Base-by-base conservation (phyloP, 2,113 vertebrate species). In the Python bivittatus region DNA sequence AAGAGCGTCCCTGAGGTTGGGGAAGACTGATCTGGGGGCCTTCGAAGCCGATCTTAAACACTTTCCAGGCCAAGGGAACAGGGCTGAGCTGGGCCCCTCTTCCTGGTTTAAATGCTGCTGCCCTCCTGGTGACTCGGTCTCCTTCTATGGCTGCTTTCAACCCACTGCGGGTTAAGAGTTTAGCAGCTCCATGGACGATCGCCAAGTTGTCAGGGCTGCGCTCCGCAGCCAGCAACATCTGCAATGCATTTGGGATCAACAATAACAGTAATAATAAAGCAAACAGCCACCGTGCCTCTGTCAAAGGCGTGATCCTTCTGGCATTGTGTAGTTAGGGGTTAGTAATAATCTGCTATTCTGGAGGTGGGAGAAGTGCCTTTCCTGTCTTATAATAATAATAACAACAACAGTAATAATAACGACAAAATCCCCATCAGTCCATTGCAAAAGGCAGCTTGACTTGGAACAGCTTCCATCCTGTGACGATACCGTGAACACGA, bases 161-260 rank as follows among this genome's bases (percentile, higher is more conserved):
- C 96, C 95, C 95, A 88, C 94, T 95, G 93, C 93, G 84, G 96
- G 97, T 98, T 97, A 98, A 95, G 97, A 97, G 97, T 97, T 97
- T 96, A 97, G 96, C 96, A 97, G 97, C 95, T 96, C 94, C 96
- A 90, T 91, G 96, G 97, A 96, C 93, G 84, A 64, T 94, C 92
- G 96, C 96, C 96, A 97, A 96, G 96, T 96, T 95, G 93, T 95
- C 96, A 94, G 96, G 95, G 88, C 23, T 94, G 94, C 94, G 93
- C 95, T 95, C 94, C 92, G 95, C 95, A 97, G 96, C 95, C 96
- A 15, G 12, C 11, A 97, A 96, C 97, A 97, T 97, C 97, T 97
- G 97, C 96, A 97, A 97, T 91, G 92, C 3, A 94, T 97, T 96
- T 96, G 97, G 94, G 96, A 97, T 96, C 96, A 96, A 97, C 96